Percentiles rank a stretch among this genome's conserved stretches.
phyloP scores from a whole-genome alignment of 2,113 vertebrate species.

The Seriola dumerili region DNA sequence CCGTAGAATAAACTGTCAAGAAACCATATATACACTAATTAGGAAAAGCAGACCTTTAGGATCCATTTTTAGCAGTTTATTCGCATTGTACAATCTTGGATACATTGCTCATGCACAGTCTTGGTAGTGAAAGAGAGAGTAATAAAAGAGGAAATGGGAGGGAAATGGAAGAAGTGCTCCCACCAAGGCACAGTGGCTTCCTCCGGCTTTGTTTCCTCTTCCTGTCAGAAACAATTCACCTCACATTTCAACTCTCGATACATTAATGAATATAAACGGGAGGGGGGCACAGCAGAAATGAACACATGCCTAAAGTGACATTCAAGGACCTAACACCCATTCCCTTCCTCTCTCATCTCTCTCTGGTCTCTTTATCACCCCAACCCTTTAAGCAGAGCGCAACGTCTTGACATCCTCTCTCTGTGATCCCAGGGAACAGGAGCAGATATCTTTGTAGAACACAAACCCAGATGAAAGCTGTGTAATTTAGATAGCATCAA shows the following conservation, averaged over 20 bases:
- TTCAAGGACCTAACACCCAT: slow-evolving; percentile 22
- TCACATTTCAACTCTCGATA: slow-evolving; percentile 3
- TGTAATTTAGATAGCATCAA: slow-evolving; percentile 72
- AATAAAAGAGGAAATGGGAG: background rate
- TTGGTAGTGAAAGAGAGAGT: background rate
- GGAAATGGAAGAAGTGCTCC: background rate
- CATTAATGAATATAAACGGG: slow-evolving; percentile 15
- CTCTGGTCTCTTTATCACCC: slow-evolving; percentile 20
- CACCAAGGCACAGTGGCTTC: slow-evolving; percentile 5
- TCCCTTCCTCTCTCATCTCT: slow-evolving; percentile 6
- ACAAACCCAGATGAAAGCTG: slow-evolving; percentile 60
- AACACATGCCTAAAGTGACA: slow-evolving; percentile 45
- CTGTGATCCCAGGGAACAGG: slow-evolving; percentile 35
- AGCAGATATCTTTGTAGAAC: slow-evolving; percentile 57
- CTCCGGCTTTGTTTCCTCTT: slow-evolving; percentile 22
- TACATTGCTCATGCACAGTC: background rate
- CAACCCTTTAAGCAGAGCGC: background rate
- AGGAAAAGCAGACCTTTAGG: background rate
- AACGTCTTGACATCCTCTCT: slow-evolving; percentile 30
- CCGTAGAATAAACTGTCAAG: background rate
- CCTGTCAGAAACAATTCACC: slow-evolving; percentile 37
- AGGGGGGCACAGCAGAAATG: slow-evolving; percentile 1
- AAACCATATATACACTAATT: background rate
- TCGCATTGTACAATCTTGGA: background rate
- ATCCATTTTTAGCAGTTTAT: background rate